Evolutionary conservation across 2,113 vertebrate species (phyloP), one percentile per base, ranked within the genome.

Genomic region (Lonchura striata): DNA sequence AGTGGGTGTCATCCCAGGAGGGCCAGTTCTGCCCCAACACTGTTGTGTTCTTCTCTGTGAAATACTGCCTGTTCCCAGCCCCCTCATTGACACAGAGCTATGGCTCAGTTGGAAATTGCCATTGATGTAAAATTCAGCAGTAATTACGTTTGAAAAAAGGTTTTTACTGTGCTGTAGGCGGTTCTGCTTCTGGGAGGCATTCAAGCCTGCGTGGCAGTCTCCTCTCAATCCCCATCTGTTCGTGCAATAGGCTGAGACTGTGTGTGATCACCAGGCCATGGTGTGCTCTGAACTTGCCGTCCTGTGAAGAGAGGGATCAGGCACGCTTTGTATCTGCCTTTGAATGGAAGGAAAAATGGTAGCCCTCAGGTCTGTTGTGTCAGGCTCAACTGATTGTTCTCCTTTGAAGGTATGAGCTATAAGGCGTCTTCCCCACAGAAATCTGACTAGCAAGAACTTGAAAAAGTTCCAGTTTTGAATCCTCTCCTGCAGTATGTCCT

Each of bases 51-150:
- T 86, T 83, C 76, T 87, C 35, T 75, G 25, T 86, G 37, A 94
- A 95, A 81, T 88, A 68, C 82, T 21, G 92, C 85, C 61, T 93
- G 88, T 96, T 94, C 72, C 75, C 25, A 0, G 88, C 93, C 92
- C 68, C 95, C 88, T 97, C 87, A 41, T 3, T 74, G 95, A 86
- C 88, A 90, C 63, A 44, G 75, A 92, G 59, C 94, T 92, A 2
- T 64, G 47, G 82, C 91, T 95, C 59, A 47, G 71, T 7, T 77
- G 72, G 82, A 92, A 90, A 75, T 70, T 94, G 90, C 82, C 87
- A 56, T 86, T 94, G 90, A 95, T 96, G 85, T 95, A 91, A 83
- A 97, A 94, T 78, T 94, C 93, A 90, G 63, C 68, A 88, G 52
- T 42, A 63, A 92, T 88, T 90, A 83, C 42, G 37, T 92, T 54